A percentile compares a stretch with the other conserved stretches of the same genome.
phyloP scores from a whole-genome alignment of 2,888 invertebrate genomes.

The Melanotus villosus region DNA sequence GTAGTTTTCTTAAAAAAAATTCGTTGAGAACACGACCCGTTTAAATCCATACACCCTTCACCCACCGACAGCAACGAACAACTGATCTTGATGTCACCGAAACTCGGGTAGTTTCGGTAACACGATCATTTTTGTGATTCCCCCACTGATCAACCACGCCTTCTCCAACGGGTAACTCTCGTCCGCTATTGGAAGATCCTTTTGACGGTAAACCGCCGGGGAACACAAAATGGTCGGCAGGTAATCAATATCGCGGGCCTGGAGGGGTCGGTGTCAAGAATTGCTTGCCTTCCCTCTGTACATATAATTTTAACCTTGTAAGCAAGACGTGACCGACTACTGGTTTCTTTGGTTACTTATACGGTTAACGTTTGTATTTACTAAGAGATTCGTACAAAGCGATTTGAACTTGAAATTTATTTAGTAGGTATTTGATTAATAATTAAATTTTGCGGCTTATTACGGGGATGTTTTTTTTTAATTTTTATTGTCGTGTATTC shows the following conservation, averaged over 20 bases:
- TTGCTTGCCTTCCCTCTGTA: constrained; percentile 60
- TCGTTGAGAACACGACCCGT: neutral
- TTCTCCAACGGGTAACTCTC: constrained; percentile 38
- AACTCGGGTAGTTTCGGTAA: constrained; percentile 54
- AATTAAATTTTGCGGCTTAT: too few species aligned
- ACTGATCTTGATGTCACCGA: constrained; percentile 51
- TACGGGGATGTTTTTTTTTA: too few species aligned
- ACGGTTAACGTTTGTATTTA: constrained; percentile 33
- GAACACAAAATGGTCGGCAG: constrained; percentile 67
- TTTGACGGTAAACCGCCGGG: constrained; percentile 58
- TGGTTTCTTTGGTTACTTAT: constrained; percentile 34
- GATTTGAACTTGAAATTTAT: too few species aligned
- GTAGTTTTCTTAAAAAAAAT: neutral
- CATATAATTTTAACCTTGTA: constrained; percentile 62
- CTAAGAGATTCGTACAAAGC: too few species aligned
- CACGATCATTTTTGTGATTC: constrained; percentile 52
- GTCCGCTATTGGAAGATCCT: constrained; percentile 59
- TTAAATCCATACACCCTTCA: constrained; percentile 43
- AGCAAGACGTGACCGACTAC: constrained; percentile 52
- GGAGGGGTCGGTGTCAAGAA: constrained; percentile 57
- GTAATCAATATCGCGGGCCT: constrained; percentile 64
- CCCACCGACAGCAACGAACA: constrained; percentile 47
- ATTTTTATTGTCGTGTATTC: too few species aligned
- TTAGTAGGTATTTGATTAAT: too few species aligned
- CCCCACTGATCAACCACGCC: constrained; percentile 54